A percentile compares a stretch with the other conserved stretches of the same genome.
Evolutionary conservation across 64 coral and sea anemone genomes (phyloP).

Genomic region (Stylophora pistillata): DNA sequence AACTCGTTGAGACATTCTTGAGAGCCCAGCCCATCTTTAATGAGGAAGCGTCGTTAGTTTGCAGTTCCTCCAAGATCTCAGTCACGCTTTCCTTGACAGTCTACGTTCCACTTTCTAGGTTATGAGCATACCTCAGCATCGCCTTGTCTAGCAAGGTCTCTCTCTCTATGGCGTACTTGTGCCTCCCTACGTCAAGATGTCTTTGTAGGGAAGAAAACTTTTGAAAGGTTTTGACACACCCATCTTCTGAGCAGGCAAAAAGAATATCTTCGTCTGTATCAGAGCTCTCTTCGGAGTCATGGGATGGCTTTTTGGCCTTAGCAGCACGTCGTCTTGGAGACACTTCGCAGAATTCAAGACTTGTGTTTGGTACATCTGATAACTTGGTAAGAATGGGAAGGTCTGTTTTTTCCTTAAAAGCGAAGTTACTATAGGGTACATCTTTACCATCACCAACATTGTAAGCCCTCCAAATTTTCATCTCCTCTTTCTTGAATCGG

Average conservation of each 20-base stretch:
- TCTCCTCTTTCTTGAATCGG: conserved; percentile 25
- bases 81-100: conserved; percentile 39
- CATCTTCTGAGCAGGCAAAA: conserved; percentile 42
- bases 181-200: conserved; percentile 47
- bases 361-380: conserved; percentile 2
- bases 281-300: conserved; percentile 6
- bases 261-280: conserved; percentile 7
- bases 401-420: no score
- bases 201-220: conserved; percentile 37
- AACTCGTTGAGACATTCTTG: conserved; percentile 12
- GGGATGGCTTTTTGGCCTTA: not conserved
- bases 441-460: conserved; percentile 24
- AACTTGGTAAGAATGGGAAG: no score
- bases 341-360: no score
- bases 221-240: conserved; percentile 29
- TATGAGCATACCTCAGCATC: conserved; percentile 10
- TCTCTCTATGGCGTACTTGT: conserved; percentile 15
- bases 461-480: conserved; percentile 47
- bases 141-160: conserved; percentile 36
- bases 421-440: conserved; percentile 26
- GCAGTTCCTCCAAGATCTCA: conserved; percentile 11
- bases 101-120: no score
- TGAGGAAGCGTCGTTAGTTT: not conserved
- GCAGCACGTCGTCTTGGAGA: conserved; percentile 18
- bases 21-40: conserved; percentile 24